Evolutionary conservation across 2,113 vertebrate genomes (phyloP), one percentile per base, ranked within the genome.

Genomic region (Hassar affinis): DNA sequence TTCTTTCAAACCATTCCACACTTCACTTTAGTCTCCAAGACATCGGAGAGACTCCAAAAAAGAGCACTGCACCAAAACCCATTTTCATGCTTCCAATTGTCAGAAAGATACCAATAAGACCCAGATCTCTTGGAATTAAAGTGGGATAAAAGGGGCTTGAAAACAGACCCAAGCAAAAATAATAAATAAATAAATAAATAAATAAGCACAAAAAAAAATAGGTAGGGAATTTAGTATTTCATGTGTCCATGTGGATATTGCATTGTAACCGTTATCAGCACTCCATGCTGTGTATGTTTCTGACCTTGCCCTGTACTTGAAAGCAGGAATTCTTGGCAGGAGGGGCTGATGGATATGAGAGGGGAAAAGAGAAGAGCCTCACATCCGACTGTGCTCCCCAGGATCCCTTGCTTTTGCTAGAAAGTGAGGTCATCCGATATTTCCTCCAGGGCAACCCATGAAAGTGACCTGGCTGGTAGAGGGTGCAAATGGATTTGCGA

Each of bases 251-350:
- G 61, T 56, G 30, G 47, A 83, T 78, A 82, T 42, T 62, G 71
- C 45, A 64, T 52, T 51, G 81, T 52, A 59, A 82, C 35, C 33
- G 66, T 57, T 74, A 56, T 47, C 45, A 62, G 61, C 47, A 80
- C 59, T 56, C 82, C 49, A 75, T 57, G 54, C 47, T 38, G 66
- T 81, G 78, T 71, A 92, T 92, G 93, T 91, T 88, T 88, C 86
- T 93, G 93, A 94, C 94, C 93, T 94, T 93, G 93, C 85, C 88
- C 89, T 87, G 87, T 87, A 92, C 93, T 94, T 94, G 91, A 93
- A 92, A 92, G 90, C 89, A 91, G 91, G 90, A 93, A 93, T 91
- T 92, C 87, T 87, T 88, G 89, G 90, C 71, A 74, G 91, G 89
- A 81, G 69, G 69, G 68, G 80, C 49, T 75, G 84, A 85, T 82